A percentile compares a stretch with the other conserved stretches of the same genome.
Conservation (phyloP, 2,888 invertebrate genomes). For the Nebria brevicollis region DNA sequence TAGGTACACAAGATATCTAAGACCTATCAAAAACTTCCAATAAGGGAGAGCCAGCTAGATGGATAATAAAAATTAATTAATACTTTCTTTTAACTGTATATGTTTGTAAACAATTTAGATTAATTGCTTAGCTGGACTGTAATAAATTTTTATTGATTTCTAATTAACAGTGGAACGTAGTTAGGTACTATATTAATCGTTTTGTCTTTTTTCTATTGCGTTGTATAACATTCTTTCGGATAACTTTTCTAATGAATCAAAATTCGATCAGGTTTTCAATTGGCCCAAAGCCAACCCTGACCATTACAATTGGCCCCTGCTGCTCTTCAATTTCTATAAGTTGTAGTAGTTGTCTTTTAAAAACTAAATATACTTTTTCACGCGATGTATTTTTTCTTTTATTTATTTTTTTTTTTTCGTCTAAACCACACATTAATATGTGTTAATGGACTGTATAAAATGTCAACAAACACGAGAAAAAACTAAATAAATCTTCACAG, state of each 20-base stretch:
- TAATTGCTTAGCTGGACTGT: not conserved
- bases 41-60: not conserved
- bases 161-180: not conserved
- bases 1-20: not conserved
- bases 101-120: conserved; percentile 1
- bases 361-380: not conserved
- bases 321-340: not conserved
- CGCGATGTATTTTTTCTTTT: not conserved
- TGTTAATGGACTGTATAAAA: conserved; percentile 17
- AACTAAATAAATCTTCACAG: not conserved
- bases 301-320: not conserved
- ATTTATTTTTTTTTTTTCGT: not conserved
- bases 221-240: not conserved
- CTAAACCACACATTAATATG: conserved; percentile 14
- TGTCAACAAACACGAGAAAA: conserved; percentile 12
- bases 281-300: not conserved
- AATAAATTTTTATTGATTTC: not conserved
- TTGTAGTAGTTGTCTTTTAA: not conserved
- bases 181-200: not conserved
- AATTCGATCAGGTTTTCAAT: not conserved
- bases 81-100: not conserved
- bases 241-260: not conserved
- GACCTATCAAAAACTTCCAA: not conserved
- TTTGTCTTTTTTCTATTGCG: not conserved
- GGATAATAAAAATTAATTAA: conserved; percentile 1